phyloP scores from a whole-genome alignment of 2,797 vertebrate species.

The Xenentodon cancila region DNA sequence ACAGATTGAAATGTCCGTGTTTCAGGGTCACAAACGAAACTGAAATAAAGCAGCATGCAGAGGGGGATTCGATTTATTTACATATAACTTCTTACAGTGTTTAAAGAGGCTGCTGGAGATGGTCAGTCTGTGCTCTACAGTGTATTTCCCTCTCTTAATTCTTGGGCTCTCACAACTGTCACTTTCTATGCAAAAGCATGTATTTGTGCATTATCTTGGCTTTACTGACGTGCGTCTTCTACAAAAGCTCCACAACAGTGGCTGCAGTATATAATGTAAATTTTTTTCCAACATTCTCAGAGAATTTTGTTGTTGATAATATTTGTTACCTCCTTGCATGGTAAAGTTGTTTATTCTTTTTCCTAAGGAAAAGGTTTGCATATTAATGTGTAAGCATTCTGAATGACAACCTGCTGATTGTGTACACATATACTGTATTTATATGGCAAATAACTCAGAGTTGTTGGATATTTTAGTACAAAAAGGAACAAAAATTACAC shows the following conservation, averaged over 20 bases:
- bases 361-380: slow-evolving; percentile 82
- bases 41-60: slow-evolving; percentile 10
- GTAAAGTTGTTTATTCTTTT: slow-evolving; percentile 82
- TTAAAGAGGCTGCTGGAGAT: slow-evolving; percentile 54
- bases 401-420: slow-evolving; percentile 64
- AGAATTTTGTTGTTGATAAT: slow-evolving; percentile 55
- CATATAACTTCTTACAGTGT: slow-evolving; percentile 59
- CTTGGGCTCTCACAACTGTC: slow-evolving; percentile 50
- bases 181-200: slow-evolving; percentile 84
- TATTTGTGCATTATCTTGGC: slow-evolving; percentile 69
- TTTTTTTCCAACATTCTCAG: slow-evolving; percentile 51
- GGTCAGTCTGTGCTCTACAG: slow-evolving; percentile 36
- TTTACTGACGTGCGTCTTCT: slow-evolving; percentile 66
- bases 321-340: slow-evolving; percentile 80
- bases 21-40: neutral
- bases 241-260: slow-evolving; percentile 19
- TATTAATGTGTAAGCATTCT: slow-evolving; percentile 77
- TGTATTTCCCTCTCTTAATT: slow-evolving; percentile 20
- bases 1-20: slow-evolving; percentile 66
- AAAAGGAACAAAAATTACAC: slow-evolving; percentile 16
- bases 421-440: slow-evolving; percentile 59
- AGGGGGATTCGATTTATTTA: slow-evolving; percentile 3
- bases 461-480: slow-evolving; percentile 41
- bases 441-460: slow-evolving; percentile 34
- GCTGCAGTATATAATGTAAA: slow-evolving; percentile 50